Evolutionary conservation across 2,113 vertebrate species (phyloP), one percentile per base, ranked within the genome.

Genomic region (Morone chrysops): DNA sequence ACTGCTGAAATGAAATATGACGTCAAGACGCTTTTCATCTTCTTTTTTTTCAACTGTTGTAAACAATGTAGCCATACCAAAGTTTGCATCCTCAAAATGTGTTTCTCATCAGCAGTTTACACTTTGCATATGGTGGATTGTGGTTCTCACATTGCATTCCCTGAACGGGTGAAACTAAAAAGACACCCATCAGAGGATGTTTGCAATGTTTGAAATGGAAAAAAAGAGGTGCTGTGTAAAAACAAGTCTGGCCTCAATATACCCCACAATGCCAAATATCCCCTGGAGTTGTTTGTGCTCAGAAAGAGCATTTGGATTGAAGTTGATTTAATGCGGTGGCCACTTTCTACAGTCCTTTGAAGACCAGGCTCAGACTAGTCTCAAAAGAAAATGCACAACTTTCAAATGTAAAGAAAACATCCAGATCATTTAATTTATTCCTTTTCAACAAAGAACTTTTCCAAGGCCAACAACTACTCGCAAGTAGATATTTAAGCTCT

Each of bases 91-190:
- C 77, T 82, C 45, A 17, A 12, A 85, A 62, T 1, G 47, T 88
- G 88, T 78, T 92, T 87, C 81, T 69, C 82, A 75, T 87, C 79
- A 76, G 66, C 56, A 50, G 69, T 84, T 87, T 87, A 83, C 75
- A 57, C 86, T 86, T 45, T 81, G 71, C 76, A 86, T 82, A 81
- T 78, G 86, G 67, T 4, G 17, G 48, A 47, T 16, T 84, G 86
- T 62, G 84, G 89, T 88, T 75, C 63, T 70, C 57, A 18, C 57
- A 36, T 38, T 71, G 40, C 84, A 31, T 68, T 78, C 74, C 54
- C 82, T 73, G 53, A 25, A 56, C 51, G 70, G 80, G 74, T 73
- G 31, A 87, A 84, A 80, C 45, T 5, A 83, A 84, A 82, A 75
- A 84, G 66, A 59, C 57, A 57, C 38, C 67, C 48, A 81, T 91